Base-by-base conservation (phyloP, 2,888 invertebrate genomes). In the Erynnis tages region DNA sequence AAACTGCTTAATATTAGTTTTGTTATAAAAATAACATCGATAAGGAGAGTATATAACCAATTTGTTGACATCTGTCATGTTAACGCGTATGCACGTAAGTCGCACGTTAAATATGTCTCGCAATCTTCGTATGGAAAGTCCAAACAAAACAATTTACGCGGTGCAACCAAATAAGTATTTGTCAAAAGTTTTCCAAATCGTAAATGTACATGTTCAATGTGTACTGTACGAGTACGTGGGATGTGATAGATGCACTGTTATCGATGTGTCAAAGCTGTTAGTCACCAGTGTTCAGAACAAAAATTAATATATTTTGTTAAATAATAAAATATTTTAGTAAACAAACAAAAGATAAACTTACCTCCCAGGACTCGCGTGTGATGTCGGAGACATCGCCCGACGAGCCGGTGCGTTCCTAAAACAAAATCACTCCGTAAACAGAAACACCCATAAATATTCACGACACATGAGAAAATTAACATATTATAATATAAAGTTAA, bases 291-390 rank as follows among this genome's bases (percentile, higher is more conserved):
- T 40, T 16, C 61, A 67, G 71, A 72, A 68, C 54, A 54, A 62
- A n/a, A 17, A n/a, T n/a, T n/a, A n/a, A 60, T 63, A 56, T 50
- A 47, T 49, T 8, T 23, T 21, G 7, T 48, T 11, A 11, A 47
- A 30, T 37, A 21, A 17, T 13, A 4, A 23, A 4, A 30, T 29
- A 3, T 1, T 21, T 38, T 43, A 7, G 11, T 30, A 10, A 27
- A 5, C 16, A 4, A 35, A n/a, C 7, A 11, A 3, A 37, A 53
- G 55, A 13, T 34, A 21, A 41, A 43, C 95, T 93, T 87, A 97
- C 97, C 96, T 97, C 97, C 97, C 97, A 97, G 57, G 96, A 96
- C 81, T 97, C 96, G 73, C 95, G 93, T 48, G 96, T 96, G 59
- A 96, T 90, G 71, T 96, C 96, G 6, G 93, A 91, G 27, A 95